Evolutionary conservation across 2,797 vertebrate genomes (phyloP), one percentile per base, ranked within the genome.

Genomic region (Melanotaenia pygmaea): DNA sequence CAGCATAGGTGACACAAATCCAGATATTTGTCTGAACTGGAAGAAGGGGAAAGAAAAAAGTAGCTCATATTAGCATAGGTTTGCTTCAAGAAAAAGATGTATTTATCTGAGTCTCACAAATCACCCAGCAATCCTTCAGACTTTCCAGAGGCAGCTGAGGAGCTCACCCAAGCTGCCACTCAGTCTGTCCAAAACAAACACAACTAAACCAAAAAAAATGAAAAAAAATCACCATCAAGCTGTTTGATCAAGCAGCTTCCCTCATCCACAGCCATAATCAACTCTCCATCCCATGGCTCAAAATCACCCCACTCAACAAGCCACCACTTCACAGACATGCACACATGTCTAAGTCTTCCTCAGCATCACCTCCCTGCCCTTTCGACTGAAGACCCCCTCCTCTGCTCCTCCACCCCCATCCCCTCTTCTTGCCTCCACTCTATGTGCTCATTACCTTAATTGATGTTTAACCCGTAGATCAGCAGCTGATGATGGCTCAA

Each of bases 381-480:
- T 61, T 28, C n/a, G 51, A 61, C 70, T 16, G 54, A 63, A n/a
- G 53, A 54, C 18, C 37, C 34, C 16, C 14, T 1, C 45, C 51
- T 11, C 43, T 47, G 0, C 45, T n/a, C 45, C 30, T 5, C 53
- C 35, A 11, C 63, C 37, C 14, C 58, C 37, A 5, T 2, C 37
- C 28, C 1, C 14, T 38, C 40, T 4, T 26, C 69, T 45, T 14
- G 58, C 38, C 65, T 71, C 70, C 65, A 38, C 76, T 59, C 60
- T 74, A 56, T 79, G 45, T 85, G 59, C 89, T 91, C 88, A 91
- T 93, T 93, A 91, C 60, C 83, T 88, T 92, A 94, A 94, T 89
- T 91, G 92, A 91, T 86, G 88, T 92, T 93, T 93, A 94, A 93
- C 91, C 90, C 83, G 64, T 81, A 83, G 85, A 90, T 88, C 86